Evolutionary conservation across 2,888 invertebrate species (phyloP).

Genomic region (Drosophila greeni): DNA sequence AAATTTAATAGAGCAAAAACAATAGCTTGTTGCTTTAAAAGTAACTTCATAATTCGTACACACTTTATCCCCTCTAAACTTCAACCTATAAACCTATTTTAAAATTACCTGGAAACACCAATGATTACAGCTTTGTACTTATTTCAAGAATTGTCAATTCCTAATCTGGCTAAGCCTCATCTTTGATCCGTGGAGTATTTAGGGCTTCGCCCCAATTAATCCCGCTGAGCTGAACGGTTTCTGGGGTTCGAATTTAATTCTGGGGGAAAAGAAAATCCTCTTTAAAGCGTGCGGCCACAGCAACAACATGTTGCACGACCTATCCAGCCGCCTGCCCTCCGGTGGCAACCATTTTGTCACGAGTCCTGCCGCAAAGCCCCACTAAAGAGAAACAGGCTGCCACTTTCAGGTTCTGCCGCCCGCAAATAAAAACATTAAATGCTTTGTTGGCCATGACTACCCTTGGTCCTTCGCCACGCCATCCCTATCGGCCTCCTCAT

Average conservation of each 20-base stretch:
- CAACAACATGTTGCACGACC: conserved; percentile 62
- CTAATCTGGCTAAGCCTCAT: not conserved
- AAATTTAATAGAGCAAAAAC: too few relatives aligned
- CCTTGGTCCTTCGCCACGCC: not conserved
- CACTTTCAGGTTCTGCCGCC: conserved; percentile 65
- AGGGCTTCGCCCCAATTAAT: conserved; percentile 27
- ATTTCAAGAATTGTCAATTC: conserved; percentile 6
- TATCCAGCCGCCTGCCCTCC: conserved; percentile 2
- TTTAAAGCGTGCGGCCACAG: conserved; percentile 28
- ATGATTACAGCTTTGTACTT: not conserved
- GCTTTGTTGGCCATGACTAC: conserved; percentile 59
- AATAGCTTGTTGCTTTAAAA: too few relatives aligned
- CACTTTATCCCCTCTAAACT: not conserved
- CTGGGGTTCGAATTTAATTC: conserved; percentile 18
- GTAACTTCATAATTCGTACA: too few relatives aligned
- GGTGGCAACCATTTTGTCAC: conserved; percentile 31
- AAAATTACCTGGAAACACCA: not conserved
- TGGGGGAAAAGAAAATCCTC: conserved; percentile 10
- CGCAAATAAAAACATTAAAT: conserved; percentile 73
- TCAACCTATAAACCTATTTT: not conserved
- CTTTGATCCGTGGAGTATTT: conserved; percentile 5
- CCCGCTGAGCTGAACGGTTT: conserved; percentile 10
- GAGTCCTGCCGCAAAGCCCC: conserved; percentile 44
- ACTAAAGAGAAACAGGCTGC: conserved; percentile 38
- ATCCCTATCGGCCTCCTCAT: not conserved